These are phyloP conservation scores for Sylvia borin DNA, from an alignment of 2,797 vertebrate genomes.

Conservation along the genomic window DNA sequence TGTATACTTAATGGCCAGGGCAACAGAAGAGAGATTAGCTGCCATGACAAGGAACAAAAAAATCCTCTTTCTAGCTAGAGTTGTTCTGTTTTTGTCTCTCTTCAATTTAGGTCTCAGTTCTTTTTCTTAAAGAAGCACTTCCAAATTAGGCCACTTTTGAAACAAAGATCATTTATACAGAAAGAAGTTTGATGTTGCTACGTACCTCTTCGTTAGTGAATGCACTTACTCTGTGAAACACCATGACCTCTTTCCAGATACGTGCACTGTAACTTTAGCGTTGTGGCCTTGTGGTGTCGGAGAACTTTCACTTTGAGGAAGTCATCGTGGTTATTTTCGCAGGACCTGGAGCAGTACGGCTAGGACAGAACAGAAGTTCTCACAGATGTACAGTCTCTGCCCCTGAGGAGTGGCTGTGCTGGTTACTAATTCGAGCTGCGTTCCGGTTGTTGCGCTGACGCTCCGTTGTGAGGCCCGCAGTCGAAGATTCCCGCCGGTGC, in stretches of 20 bases:
- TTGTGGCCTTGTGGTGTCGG: not conserved
- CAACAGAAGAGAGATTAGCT: conserved; percentile 41
- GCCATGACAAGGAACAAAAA: conserved; percentile 28
- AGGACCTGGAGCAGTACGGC: no score
- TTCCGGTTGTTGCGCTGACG: no score
- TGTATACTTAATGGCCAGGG: conserved; percentile 23
- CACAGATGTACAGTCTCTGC: fast-evolving
- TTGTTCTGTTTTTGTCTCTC: not conserved
- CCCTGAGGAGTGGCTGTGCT: fast-evolving
- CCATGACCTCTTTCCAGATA: not conserved
- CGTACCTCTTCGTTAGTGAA: not conserved
- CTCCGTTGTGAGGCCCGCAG: no score
- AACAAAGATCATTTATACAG: not conserved
- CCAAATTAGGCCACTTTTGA: not conserved
- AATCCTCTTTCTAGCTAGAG: conserved; percentile 10
- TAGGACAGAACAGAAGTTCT: not conserved
- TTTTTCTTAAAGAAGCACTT: not conserved
- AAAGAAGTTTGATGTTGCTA: not conserved
- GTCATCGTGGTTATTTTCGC: not conserved
- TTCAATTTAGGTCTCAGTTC: not conserved
- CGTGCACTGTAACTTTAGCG: fast-evolving
- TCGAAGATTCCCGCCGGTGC: fast-evolving
- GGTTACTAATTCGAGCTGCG: not conserved
- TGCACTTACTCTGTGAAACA: not conserved
- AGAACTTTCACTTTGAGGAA: not conserved